Percentiles rank a stretch among this genome's conserved stretches.
Evolutionary conservation across 2,888 invertebrate genomes (phyloP).

Genomic region (Neuroscelio doddi): DNA sequence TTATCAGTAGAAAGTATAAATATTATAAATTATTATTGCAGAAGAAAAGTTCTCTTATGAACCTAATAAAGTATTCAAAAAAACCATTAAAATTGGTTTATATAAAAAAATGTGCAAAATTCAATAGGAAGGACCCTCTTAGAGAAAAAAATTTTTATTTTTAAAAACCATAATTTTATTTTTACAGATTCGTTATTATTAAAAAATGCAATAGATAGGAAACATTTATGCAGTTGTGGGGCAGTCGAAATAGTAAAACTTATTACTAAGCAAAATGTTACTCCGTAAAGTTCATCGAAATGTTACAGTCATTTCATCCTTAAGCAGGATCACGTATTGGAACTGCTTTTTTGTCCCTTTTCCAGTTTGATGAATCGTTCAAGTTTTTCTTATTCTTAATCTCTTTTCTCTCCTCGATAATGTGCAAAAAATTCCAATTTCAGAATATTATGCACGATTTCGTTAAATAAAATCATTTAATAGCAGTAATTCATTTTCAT

Average conservation of each 20-base stretch:
- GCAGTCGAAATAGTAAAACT: slow-evolving; percentile 40
- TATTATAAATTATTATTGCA: too few relatives aligned
- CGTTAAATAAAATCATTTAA: slow-evolving; percentile 17
- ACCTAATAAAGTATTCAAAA: too few relatives aligned
- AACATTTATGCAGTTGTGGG: too few relatives aligned
- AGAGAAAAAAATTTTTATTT: too few relatives aligned
- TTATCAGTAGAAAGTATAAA: too few relatives aligned
- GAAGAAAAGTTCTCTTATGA: too few relatives aligned
- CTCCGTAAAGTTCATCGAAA: slow-evolving; percentile 65
- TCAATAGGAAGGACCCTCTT: too few relatives aligned
- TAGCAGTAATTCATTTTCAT: slow-evolving; percentile 19
- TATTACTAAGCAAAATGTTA: slow-evolving; percentile 56
- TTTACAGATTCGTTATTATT: too few relatives aligned
- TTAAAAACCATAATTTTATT: too few relatives aligned
- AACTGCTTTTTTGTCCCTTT: slow-evolving; percentile 61
- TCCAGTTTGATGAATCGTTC: slow-evolving; percentile 54
- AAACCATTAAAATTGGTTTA: too few relatives aligned
- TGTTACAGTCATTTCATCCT: slow-evolving; percentile 53
- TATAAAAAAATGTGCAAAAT: too few relatives aligned
- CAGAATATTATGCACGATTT: slow-evolving; percentile 11
- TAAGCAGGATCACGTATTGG: slow-evolving; percentile 55
- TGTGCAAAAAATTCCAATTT: slow-evolving; percentile 3
- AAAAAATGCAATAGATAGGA: too few relatives aligned
- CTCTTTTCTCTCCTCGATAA: slow-evolving; percentile 11
- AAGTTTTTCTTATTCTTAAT: slow-evolving; percentile 12